Evolutionary conservation across 2,888 invertebrate genomes (phyloP).

Genomic region (Dicyrtomina minuta): DNA sequence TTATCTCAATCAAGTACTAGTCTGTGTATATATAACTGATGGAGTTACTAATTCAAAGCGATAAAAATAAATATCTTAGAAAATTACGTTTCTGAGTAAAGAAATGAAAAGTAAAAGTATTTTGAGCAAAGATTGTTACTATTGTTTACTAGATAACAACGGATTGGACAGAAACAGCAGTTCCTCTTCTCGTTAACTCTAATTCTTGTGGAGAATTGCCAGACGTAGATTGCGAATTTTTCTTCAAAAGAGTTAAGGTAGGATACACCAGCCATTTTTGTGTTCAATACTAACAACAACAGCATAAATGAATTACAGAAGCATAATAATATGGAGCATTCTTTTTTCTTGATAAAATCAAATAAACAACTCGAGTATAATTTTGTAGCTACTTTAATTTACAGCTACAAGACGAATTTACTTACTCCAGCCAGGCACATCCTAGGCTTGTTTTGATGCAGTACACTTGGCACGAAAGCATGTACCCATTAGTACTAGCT

Average conservation of each 20-base stretch:
- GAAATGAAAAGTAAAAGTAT: too few species aligned
- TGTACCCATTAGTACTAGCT: constrained; percentile 11
- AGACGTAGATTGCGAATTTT: constrained; percentile 13
- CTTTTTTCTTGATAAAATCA: background rate
- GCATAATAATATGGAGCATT: background rate
- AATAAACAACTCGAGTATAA: background rate
- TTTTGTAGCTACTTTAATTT: too few species aligned
- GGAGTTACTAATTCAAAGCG: too few species aligned
- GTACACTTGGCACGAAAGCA: constrained; percentile 6
- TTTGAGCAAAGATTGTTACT: background rate
- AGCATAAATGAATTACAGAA: too few species aligned
- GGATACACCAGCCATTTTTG: background rate
- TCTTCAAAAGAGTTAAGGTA: constrained; percentile 21
- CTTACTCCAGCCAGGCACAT: background rate
- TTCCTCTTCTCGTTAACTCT: constrained; percentile 20
- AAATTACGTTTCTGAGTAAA: background rate
- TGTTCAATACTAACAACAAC: too few species aligned
- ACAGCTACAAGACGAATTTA: background rate
- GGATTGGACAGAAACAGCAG: background rate
- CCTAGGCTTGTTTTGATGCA: background rate
- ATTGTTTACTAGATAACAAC: background rate
- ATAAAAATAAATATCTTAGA: too few species aligned
- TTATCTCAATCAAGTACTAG: too few species aligned
- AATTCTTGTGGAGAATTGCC: constrained; percentile 14
- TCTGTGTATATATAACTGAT: too few species aligned